Evolutionary conservation across 2,113 vertebrate species (phyloP).

Genomic region (Ictalurus furcatus): DNA sequence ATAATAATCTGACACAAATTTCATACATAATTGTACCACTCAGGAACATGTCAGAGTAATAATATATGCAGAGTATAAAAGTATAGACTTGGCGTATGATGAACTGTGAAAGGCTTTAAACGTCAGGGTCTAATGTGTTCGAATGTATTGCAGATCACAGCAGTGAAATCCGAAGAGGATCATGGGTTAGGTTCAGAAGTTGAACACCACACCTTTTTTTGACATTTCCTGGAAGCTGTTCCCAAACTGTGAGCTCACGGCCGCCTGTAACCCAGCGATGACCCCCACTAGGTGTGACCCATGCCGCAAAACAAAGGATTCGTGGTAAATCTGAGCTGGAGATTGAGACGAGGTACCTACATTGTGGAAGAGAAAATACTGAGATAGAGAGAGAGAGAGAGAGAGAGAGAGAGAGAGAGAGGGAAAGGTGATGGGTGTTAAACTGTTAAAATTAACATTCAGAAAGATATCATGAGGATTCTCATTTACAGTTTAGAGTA

Average conservation of each 20-base stretch:
- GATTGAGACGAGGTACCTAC: constrained; percentile 73
- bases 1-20: neutral
- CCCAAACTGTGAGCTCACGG: constrained; percentile 72
- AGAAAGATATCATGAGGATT: neutral
- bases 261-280: constrained; percentile 79
- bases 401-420: constrained; percentile 31
- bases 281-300: constrained; percentile 76
- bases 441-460: neutral
- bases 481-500: constrained; percentile 72
- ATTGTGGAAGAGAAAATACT: constrained; percentile 76
- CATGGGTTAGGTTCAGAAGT: neutral
- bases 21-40: neutral
- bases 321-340: constrained; percentile 69
- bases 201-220: constrained; percentile 67
- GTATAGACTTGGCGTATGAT: neutral
- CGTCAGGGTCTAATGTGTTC: neutral
- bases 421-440: neutral
- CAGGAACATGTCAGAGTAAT: neutral
- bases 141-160: neutral
- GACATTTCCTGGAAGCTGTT: constrained; percentile 71
- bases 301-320: constrained; percentile 74
- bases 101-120: neutral
- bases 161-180: neutral
- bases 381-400: constrained; percentile 26
- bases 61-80: neutral